Base-by-base conservation (phyloP, 2,888 invertebrate genomes). In the Cerastoderma edule region DNA sequence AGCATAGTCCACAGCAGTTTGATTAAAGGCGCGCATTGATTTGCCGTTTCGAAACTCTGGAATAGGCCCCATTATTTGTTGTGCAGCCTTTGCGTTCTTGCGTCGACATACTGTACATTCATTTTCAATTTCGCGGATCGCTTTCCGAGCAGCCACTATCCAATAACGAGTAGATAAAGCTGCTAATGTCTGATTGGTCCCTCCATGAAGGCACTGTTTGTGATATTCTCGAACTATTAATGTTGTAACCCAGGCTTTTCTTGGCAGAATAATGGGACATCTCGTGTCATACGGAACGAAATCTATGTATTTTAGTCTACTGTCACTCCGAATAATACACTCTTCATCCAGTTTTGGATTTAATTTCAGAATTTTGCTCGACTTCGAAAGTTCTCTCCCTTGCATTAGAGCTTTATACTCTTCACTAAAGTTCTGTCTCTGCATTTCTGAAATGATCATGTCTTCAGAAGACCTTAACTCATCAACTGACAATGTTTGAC, bases 181-280 rank as follows among this genome's bases (percentile, higher is more conserved):
- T 53, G 53, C 53, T 53, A 53, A 53, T 53, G 53, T 53, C 53
- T 53, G 22, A 53, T 53, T 53, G 13, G 53, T 53, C 22, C 53
- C 53, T 8, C 53, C 13, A 53, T 53, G 53, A 10, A 19, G 13
- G 13, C 53, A 10, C 22, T 19, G 13, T 53, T 19, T 24, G 22
- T 22, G 53, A 24, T 19, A 53, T n/a, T 53, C 8, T 53, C 53
- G 13, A 10, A 53, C 13, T n/a, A 19, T 53, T 44, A 44, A 44
- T 44, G 10, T 13, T 10, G 44, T 44, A 13, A 19, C 44, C 44
- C 44, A 44, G 44, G 10, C 19, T 44, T 19, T 44, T n/a, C 76
- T 32, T 44, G 78, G 81, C 50, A 83, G 32, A 6, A 83, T 74
- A 19, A 80, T 65, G 16, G 78, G 78, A 72, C 60, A 72, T 46